A percentile compares a stretch with the other conserved stretches of the same genome.
phyloP scores from a whole-genome alignment of 1,140 invertebrate genomes.

The Bombyx mori region DNA sequence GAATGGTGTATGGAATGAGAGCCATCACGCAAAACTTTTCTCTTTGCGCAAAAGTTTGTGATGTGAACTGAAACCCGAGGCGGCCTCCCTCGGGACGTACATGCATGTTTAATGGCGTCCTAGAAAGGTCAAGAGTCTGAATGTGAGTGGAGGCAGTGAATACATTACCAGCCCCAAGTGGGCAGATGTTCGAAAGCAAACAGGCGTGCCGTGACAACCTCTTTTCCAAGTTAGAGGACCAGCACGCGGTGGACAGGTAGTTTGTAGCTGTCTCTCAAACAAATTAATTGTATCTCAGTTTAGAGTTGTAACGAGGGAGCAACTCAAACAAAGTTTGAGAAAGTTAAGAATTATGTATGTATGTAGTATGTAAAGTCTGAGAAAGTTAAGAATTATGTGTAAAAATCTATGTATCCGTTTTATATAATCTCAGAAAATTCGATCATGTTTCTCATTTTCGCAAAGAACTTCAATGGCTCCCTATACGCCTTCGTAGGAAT shows the following conservation, averaged over 20 bases:
- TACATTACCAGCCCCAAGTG: conserved; percentile 51
- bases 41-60: conserved; percentile 52
- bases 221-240: conserved; percentile 44
- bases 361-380: too few species aligned
- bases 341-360: conserved; percentile 42
- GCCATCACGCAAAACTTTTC: conserved; percentile 51
- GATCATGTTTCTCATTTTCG: too few species aligned
- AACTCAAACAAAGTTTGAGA: conserved; percentile 48
- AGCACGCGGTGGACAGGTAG: conserved; percentile 41
- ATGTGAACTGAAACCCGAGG: conserved; percentile 44
- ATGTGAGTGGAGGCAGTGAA: conserved; percentile 49
- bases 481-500: too few species aligned
- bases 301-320: conserved; percentile 45
- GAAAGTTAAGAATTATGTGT: too few species aligned
- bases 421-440: too few species aligned
- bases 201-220: conserved; percentile 35
- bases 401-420: too few species aligned
- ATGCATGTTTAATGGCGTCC: conserved; percentile 64
- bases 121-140: conserved; percentile 59
- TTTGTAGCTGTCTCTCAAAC: conserved; percentile 60
- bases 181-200: conserved; percentile 28
- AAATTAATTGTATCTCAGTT: conserved; percentile 62
- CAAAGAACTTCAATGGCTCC: too few species aligned
- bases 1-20: conserved; percentile 46
- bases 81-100: conserved; percentile 41